Evolutionary conservation across 2,113 vertebrate genomes (phyloP), one percentile per base, ranked within the genome.

Genomic region (Lampris megalopsis): DNA sequence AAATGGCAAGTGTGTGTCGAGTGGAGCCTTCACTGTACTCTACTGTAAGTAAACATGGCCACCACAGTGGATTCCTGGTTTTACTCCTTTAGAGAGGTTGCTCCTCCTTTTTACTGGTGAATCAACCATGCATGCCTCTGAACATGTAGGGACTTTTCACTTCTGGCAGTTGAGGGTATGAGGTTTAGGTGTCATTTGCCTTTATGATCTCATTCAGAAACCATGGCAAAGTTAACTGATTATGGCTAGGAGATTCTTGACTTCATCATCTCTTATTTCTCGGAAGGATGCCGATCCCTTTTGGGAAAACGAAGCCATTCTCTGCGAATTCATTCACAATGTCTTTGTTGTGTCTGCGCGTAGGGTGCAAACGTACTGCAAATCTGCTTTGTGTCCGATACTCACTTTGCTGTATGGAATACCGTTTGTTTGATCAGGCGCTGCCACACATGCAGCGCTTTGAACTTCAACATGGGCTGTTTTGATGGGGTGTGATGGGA

Each of bases 401-500:
- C 56, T 5, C 24, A 35, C 5, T 5, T 36, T 43, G 1, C 8
- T 37, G 5, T 37, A 13, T 52, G 9, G 47, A 71, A 37, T 10
- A 59, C 40, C 2, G 0, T 40, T 68, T 2, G 43, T 71, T 80
- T 66, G 7, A 24, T 24, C 24, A 24, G 24, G 5, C 77, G 62
- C 50, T 76, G 45, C 43, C 11, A 43, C 49, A 62, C 7, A 40
- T 48, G 1, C 4, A 43, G 13, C 9, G 6, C 41, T 6, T 40
- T 75, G 70, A 83, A 77, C 61, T 74, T 61, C 54, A 3, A 50
- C 43, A 57, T 24, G 54, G 5, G 5, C n/a, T 68, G 48, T 64
- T 67, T 68, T 53, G 63, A 38, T 42, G 53, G 56, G 77, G 56
- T 79, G 79, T 76, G 77, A 56, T 79, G 38, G 56, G 77, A 11